phyloP scores from a whole-genome alignment of 53 echinoderm and acorn worm species.

The Holothuria scabra region DNA sequence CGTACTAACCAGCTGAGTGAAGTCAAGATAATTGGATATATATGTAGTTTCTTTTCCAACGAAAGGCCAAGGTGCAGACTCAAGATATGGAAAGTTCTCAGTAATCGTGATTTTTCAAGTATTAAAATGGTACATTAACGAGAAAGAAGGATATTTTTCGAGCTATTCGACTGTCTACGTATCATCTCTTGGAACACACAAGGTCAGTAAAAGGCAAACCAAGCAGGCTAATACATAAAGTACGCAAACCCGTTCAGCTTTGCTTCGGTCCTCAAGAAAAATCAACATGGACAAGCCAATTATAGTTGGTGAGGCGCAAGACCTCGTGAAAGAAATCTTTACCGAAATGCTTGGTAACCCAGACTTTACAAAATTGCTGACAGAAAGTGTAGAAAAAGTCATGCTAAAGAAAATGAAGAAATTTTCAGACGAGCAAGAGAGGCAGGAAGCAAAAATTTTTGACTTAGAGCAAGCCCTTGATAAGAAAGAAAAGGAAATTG shows the following conservation, averaged over 20 bases:
- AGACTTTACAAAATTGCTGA: slow-evolving; percentile 2
- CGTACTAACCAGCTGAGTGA: no score
- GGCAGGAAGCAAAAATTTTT: no score
- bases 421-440: slow-evolving; percentile 13
- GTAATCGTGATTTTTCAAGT: no score
- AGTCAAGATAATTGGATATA: no score
- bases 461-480: slow-evolving; percentile 16
- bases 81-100: no score
- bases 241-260: not conserved
- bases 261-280: not conserved
- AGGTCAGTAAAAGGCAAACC: not conserved
- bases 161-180: no score
- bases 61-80: no score
- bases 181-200: not conserved
- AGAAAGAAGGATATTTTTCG: no score
- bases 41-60: no score
- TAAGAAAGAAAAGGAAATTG: slow-evolving; percentile 9
- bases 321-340: slow-evolving; percentile 17
- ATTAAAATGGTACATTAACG: no score
- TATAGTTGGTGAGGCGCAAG: slow-evolving; percentile 7
- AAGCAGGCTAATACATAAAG: slow-evolving; percentile 13
- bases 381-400: slow-evolving; percentile 9
- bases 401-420: slow-evolving; percentile 7
- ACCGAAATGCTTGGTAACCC: slow-evolving; percentile 5
- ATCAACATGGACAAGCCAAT: slow-evolving; percentile 13